Conservation (phyloP, 2,888 invertebrate genomes). For the Druceiella hillmani region DNA sequence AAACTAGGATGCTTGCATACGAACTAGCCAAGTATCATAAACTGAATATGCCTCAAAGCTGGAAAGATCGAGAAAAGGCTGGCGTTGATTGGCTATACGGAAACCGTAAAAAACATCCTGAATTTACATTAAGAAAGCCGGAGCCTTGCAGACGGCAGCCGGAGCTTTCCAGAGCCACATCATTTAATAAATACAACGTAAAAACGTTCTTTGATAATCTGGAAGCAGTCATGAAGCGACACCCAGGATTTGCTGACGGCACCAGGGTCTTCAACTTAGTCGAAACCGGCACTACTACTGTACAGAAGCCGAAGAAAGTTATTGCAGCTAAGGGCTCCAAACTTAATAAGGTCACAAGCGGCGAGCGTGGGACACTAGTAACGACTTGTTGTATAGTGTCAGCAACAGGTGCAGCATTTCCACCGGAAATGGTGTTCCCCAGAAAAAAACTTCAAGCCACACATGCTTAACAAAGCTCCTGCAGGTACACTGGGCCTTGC, state of each 20-base stretch:
- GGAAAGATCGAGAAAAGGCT: constrained; percentile 15
- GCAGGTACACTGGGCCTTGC: constrained; percentile 28
- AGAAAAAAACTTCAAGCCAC: constrained; percentile 25
- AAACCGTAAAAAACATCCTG: constrained; percentile 11
- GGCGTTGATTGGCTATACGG: constrained; percentile 12
- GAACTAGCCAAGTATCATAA: constrained; percentile 18
- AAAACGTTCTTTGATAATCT: constrained; percentile 25
- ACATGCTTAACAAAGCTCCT: constrained; percentile 29
- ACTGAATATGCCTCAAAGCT: constrained; percentile 16
- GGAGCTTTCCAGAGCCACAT: constrained; percentile 15
- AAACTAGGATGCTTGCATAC: constrained; percentile 16
- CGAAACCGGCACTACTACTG: constrained; percentile 23
- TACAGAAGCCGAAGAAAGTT: constrained; percentile 22
- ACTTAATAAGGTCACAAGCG: constrained; percentile 28
- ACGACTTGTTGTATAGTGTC: constrained; percentile 27
- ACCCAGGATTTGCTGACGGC: constrained; percentile 20
- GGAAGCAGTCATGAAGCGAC: constrained; percentile 21
- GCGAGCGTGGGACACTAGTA: constrained; percentile 27
- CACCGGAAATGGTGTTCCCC: constrained; percentile 30
- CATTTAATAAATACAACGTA: constrained; percentile 19
- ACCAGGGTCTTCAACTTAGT: constrained; percentile 23
- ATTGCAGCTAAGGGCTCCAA: constrained; percentile 24
- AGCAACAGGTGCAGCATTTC: constrained; percentile 25
- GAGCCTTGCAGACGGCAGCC: constrained; percentile 22
- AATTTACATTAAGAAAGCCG: constrained; percentile 19